Percentiles rank a stretch among this genome's conserved stretches.
phyloP scores from a whole-genome alignment of 2,888 invertebrate species.

The Hesperia comma region DNA sequence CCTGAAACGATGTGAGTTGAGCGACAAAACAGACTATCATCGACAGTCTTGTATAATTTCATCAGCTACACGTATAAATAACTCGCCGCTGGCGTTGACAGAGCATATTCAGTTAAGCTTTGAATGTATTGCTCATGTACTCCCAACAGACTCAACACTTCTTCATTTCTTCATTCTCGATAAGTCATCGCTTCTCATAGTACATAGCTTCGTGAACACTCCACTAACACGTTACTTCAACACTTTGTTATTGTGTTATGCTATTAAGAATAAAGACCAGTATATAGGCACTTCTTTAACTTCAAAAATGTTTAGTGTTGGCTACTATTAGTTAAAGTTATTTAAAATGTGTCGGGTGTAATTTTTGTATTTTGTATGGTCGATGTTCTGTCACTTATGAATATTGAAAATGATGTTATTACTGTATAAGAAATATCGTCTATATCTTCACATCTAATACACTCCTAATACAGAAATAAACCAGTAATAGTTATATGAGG shows the following conservation, averaged over 20 bases:
- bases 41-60: slow-evolving; percentile 76
- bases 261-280: background rate
- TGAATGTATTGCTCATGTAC: slow-evolving; percentile 56
- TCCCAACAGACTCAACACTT: slow-evolving; percentile 41
- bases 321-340: background rate
- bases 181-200: slow-evolving; percentile 19
- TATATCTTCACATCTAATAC: too few species aligned
- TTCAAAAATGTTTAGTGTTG: background rate
- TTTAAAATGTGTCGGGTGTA: too few species aligned
- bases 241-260: slow-evolving; percentile 28
- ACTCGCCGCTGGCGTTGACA: slow-evolving; percentile 78
- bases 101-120: slow-evolving; percentile 57
- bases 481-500: background rate
- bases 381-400: too few species aligned
- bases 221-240: slow-evolving; percentile 27
- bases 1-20: slow-evolving; percentile 82
- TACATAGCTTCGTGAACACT: slow-evolving; percentile 20
- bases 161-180: slow-evolving; percentile 48
- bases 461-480: too few species aligned
- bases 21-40: slow-evolving; percentile 83
- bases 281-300: background rate
- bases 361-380: background rate
- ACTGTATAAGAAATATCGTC: too few species aligned
- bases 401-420: too few species aligned
- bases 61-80: slow-evolving; percentile 71